Percentiles rank a stretch among this genome's conserved stretches.
Conservation (phyloP, 2,797 vertebrate species). For the Scolopax bukidnonensis region DNA sequence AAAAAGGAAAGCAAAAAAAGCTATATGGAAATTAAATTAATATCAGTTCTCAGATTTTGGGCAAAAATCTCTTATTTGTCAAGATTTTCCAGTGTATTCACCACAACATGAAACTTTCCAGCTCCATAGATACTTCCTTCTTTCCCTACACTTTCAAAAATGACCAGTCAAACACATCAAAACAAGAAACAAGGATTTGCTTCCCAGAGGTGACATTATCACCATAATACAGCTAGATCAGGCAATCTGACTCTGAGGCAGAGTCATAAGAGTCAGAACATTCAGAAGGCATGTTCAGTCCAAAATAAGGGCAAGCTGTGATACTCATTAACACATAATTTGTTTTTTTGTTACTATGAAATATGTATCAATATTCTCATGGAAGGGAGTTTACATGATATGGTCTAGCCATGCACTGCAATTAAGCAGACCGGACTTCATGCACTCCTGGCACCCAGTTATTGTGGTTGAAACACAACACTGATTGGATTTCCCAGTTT, state of each 20-base stretch:
- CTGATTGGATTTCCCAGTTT: neutral
- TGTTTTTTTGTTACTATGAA: neutral
- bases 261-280: neutral
- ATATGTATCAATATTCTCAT: neutral
- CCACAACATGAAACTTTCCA: neutral
- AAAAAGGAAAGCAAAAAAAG: neutral
- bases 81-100: neutral
- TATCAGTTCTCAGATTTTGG: neutral
- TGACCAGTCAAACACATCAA: neutral
- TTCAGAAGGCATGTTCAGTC: neutral
- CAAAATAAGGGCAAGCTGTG: rapidly evolving
- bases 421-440: rapidly evolving
- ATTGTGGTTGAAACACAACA: neutral
- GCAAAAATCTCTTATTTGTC: neutral
- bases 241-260: neutral
- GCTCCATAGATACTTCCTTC: neutral
- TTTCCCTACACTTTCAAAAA: neutral
- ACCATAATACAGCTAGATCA: neutral
- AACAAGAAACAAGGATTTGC: neutral
- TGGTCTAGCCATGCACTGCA: neutral
- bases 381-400: neutral
- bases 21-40: neutral
- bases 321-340: neutral
- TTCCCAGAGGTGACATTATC: neutral
- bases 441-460: neutral